Percentiles rank a stretch among this genome's conserved stretches.
phyloP scores from a whole-genome alignment of 2,797 vertebrate species.

The Enteromius fasciolatus region DNA sequence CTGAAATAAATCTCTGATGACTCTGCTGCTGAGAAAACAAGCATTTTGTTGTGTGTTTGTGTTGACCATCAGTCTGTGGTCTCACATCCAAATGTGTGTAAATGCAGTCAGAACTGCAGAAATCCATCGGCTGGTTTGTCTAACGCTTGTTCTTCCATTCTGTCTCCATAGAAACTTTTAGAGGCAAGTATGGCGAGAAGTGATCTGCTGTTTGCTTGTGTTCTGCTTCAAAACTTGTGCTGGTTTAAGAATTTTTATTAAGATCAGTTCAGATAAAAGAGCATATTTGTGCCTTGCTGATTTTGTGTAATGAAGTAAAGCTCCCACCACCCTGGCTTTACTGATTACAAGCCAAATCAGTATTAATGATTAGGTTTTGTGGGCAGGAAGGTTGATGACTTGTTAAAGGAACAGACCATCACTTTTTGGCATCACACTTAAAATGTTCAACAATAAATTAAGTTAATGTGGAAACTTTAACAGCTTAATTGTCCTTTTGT shows the following conservation, averaged over 20 bases:
- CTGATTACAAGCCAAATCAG: slow-evolving; percentile 25
- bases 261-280: slow-evolving; percentile 46
- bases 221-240: slow-evolving; percentile 62
- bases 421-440: slow-evolving; percentile 25
- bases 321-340: slow-evolving; percentile 23
- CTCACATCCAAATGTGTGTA: slow-evolving; percentile 52
- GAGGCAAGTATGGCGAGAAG: slow-evolving; percentile 93
- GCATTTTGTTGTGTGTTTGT: slow-evolving; percentile 19
- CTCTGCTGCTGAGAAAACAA: not conserved
- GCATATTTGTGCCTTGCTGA: slow-evolving; percentile 31
- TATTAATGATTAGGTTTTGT: slow-evolving; percentile 49
- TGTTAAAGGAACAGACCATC: slow-evolving; percentile 38
- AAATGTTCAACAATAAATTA: slow-evolving; percentile 1
- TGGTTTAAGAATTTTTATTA: slow-evolving; percentile 21
- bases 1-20: slow-evolving; percentile 21
- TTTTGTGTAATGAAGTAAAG: slow-evolving; percentile 37
- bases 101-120: slow-evolving; percentile 42
- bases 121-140: slow-evolving; percentile 60
- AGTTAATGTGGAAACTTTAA: not conserved
- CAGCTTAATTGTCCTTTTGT: not conserved
- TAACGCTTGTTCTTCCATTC: slow-evolving; percentile 84
- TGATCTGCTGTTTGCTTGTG: slow-evolving; percentile 70
- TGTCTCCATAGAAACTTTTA: slow-evolving; percentile 97
- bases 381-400: slow-evolving; percentile 53
- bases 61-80: slow-evolving; percentile 44